Base-by-base conservation (phyloP, 2,113 vertebrate species). In the Oreochromis spilurus region DNA sequence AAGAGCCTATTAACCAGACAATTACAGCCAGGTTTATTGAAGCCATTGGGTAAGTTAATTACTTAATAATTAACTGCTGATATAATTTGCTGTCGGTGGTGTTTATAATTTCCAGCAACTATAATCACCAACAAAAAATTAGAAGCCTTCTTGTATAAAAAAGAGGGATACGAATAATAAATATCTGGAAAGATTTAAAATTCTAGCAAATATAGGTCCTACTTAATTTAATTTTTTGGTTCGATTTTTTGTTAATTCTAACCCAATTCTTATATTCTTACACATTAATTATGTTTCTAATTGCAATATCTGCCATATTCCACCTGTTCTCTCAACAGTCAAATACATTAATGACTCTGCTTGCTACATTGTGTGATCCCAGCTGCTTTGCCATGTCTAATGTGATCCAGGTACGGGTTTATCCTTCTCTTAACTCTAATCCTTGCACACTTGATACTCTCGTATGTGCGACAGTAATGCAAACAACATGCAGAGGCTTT, bases 371-470 rank as follows among this genome's bases (percentile, higher is more conserved):
- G 40, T 77, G 86, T 82, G 84, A 84, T 92, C 75, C 84, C 80
- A 79, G 87, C 88, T 87, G 82, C 86, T 82, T 50, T 24, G 53
- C 92, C 85, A 55, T 79, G 89, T 87, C 90, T 93, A 93, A 94
- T 92, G 85, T 81, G 84, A 93, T 92, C 89, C 94, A 94, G 92
- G 93, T 95, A 94, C 4, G 62, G 75, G 67, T 87, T 91, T 81
- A 91, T 82, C 80, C 85, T 86, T 81, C 83, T 77, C 87, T 94
- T 93, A 89, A 85, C 85, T 84, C 83, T 92, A 93, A 94, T 94
- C 93, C 90, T n/a, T n/a, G 19, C 83, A 86, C 92, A 92, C 88
- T 88, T 58, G 87, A 85, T 88, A 88, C 90, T 77, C 88, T 87
- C 78, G 84, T 86, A 90, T 84, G 90, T 75, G 79, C 12, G 21